Conservation (phyloP, 2,888 invertebrate genomes). For the Caprella mutica region DNA sequence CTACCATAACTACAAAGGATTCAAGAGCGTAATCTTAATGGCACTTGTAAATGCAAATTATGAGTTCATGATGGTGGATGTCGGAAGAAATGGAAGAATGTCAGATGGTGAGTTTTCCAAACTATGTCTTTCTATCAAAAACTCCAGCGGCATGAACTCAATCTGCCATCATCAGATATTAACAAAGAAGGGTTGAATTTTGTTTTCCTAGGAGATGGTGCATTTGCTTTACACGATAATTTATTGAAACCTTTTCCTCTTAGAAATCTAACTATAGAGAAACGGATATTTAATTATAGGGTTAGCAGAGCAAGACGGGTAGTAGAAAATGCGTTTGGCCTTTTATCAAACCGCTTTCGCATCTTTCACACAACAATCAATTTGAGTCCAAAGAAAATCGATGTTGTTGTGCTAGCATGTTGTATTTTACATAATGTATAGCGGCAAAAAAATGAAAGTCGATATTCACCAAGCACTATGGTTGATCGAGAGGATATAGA, state of each 20-base stretch:
- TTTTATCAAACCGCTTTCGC: constrained; percentile 10
- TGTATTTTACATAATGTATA: constrained; percentile 9
- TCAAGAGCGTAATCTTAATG: constrained; percentile 6
- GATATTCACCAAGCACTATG: constrained; percentile 3
- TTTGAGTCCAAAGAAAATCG: not conserved
- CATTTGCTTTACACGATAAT: constrained; percentile 4
- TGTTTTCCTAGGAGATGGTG: constrained; percentile 6
- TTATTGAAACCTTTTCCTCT: constrained; percentile 6
- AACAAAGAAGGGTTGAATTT: constrained; percentile 8
- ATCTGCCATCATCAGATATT: constrained; percentile 2
- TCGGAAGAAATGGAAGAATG: constrained; percentile 6
- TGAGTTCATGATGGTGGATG: constrained; percentile 8
- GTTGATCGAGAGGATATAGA: constrained; percentile 9
- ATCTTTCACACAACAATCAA: constrained; percentile 6
- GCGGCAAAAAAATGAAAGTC: constrained; percentile 5
- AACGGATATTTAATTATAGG: constrained; percentile 5
- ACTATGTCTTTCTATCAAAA: constrained; percentile 1
- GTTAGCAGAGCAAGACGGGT: constrained; percentile 9
- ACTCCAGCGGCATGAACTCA: constrained; percentile 8
- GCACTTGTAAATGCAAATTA: constrained; percentile 7
- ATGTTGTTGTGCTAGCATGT: constrained; percentile 3
- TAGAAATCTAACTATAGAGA: not conserved
- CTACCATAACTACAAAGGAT: constrained; percentile 5
- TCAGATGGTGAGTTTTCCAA: constrained; percentile 10
- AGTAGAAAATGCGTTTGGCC: constrained; percentile 7